Percentiles rank a stretch among this genome's conserved stretches.
These are phyloP conservation scores for Xyrichtys novacula DNA, from an alignment of 2,797 vertebrate species.

Conservation along the genomic window DNA sequence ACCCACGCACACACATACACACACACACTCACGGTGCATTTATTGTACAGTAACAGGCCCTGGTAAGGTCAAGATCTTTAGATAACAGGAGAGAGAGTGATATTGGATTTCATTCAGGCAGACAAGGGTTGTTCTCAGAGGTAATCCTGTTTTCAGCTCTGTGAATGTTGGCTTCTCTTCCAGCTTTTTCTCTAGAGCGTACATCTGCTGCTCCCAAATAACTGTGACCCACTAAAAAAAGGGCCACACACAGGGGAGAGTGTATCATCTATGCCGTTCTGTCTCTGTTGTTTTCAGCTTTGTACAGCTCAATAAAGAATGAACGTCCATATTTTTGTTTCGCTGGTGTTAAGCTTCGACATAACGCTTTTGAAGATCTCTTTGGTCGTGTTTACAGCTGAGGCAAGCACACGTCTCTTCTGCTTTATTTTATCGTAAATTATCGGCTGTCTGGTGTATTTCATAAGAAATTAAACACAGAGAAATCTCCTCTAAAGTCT, in stretches of 20 bases:
- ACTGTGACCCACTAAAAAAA: background rate
- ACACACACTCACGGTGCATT: slow-evolving; percentile 16
- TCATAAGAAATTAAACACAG: slow-evolving; percentile 28
- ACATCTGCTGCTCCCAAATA: background rate
- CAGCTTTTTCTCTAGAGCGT: background rate
- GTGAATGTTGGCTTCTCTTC: background rate
- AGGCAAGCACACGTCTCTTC: background rate
- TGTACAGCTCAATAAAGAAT: too few species aligned
- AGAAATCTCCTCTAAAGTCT: slow-evolving; percentile 16
- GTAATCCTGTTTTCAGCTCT: slow-evolving; percentile 22
- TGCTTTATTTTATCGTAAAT: slow-evolving; percentile 20
- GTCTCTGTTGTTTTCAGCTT: too few species aligned
- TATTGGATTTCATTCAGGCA: slow-evolving; percentile 41
- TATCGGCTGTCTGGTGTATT: slow-evolving; percentile 1
- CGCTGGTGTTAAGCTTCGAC: background rate
- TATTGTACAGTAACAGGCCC: background rate
- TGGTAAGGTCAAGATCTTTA: slow-evolving; percentile 25
- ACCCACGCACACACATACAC: slow-evolving; percentile 11
- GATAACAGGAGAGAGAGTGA: slow-evolving; percentile 15
- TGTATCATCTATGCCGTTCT: too few species aligned
- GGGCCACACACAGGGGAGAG: background rate
- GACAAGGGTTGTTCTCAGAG: slow-evolving; percentile 1
- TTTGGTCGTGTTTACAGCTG: slow-evolving; percentile 10
- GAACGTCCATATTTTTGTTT: too few species aligned
- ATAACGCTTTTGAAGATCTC: background rate